Evolutionary conservation across 2,797 vertebrate species (phyloP), one percentile per base, ranked within the genome.

Genomic region (Pseudotriccus pelzelni): DNA sequence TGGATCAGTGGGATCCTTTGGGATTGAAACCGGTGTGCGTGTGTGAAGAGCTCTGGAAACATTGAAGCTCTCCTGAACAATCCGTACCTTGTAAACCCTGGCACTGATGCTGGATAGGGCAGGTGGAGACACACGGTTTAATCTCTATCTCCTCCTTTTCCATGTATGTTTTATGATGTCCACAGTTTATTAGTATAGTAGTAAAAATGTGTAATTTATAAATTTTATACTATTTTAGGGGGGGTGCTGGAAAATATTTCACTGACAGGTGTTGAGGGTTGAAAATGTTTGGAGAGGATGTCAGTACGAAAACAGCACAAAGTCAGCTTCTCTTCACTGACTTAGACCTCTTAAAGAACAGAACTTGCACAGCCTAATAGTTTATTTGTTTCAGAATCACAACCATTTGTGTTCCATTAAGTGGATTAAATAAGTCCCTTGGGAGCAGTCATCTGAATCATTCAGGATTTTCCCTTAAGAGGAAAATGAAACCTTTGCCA

Each of bases 401-500:
- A 69, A 73, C 43, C 74, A 55, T 94, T 86, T 76, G 46, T 68
- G 44, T 88, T 89, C 81, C 68, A n/a, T 90, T 84, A 85, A 84
- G 44, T 84, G 73, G 79, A 75, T 63, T 84, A 87, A 62, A 7
- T 74, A 37, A 73, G 64, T 70, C 67, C 30, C 52, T 70, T 9
- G 20, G 74, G 80, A 88, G 44, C 7, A 27, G 34, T 93, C 43
- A 5, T 68, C 78, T 60, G 87, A 88, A 73, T 95, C 69, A 84
- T 49, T 67, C 73, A 49, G 63, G 80, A 56, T 90, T 89, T 89
- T 89, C 70, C 47, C 56, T 86, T 69, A 55, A 87, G 77, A 96
- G 56, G 41, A 93, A 87, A 91, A 91, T 52, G 25, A 60, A 95
- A 77, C 30, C 43, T 94, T 85, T 75, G 89, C 85, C 74, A 90